Evolutionary conservation across 2,113 vertebrate genomes (phyloP), one percentile per base, ranked within the genome.

Genomic region (Percina caprodes): DNA sequence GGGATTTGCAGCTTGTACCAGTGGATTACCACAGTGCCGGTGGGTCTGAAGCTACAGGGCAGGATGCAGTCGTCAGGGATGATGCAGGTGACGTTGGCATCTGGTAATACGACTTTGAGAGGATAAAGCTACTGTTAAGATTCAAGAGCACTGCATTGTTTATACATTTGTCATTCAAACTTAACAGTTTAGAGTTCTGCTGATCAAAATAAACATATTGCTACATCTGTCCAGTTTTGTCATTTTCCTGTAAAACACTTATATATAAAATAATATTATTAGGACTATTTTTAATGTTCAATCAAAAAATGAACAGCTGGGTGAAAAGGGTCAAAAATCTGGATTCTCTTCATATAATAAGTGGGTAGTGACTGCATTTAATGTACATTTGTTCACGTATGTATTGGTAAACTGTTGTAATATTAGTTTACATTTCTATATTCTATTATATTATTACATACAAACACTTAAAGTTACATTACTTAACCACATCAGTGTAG

Each of bases 61-160:
- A 96, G 92, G 80, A 95, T 88, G 78, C 94, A 94, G 54, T 96
- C 95, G 16, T 95, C 94, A 2, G 94, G 92, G 90, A 96, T 92
- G 74, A 94, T 83, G 19, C 95, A 96, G 33, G 90, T 95, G 56
- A 94, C 75, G 0, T 91, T 91, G 42, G 85, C 72, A 55, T 95
- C 95, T 92, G 81, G 18, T 75, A 85, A 51, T 0, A 78, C 26
- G n/a, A 76, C 79, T 88, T n/a, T 33, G 61, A 80, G 14, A 79
- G 19, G 11, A 15, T 15, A n/a, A 42, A 82, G 39, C 19, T 42
- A n/a, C 1, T 7, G 23, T 66, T 3, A 73, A 33, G 0, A 16
- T 2, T 26, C 13, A 74, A 63, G 8, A 61, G 16, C 6, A 51
- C 5, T 7, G 7, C 5, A 26, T 24, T 56, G 19, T 66, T 51